Evolutionary conservation across 2,113 vertebrate species (phyloP), one percentile per base, ranked within the genome.

Genomic region (Chionomys nivalis): DNA sequence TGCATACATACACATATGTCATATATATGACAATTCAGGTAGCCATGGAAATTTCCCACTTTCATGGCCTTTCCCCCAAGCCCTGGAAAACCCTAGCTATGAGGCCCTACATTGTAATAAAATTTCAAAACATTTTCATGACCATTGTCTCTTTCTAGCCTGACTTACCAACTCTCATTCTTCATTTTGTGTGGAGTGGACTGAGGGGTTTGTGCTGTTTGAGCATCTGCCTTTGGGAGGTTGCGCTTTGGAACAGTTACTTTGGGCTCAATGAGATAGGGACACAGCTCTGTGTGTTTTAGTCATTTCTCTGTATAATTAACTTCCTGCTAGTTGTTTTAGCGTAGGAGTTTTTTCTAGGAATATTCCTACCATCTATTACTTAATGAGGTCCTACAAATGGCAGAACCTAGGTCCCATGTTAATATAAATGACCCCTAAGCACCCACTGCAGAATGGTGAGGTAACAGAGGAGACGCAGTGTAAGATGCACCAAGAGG

Each of bases 361-460:
- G 73, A 19, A 55, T n/a, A 81, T 13, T 73, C 33, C 65, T 2
- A 3, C 63, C 12, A 2, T 26, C 3, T 8, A 1, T 19, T 42
- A 13, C 55, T 19, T 68, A 7, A 47, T 9, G 5, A 8, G 36
- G 4, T 11, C 19, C 7, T 7, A 0, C 42, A 49, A 49, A 14
- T 0, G 0, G 0, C 11, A 58, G 49, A 8, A 31, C 19, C n/a
- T 3, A 2, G 52, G 44, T 21, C 77, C 7, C 11, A 1, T 1
- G 19, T 52, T 47, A 26, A 52, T 7, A 24, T 1, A 16, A 90
- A 49, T 1, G 33, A 39, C 1, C 23, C 26, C n/a, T 4, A 1
- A 28, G 28, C 14, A 9, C 2, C 24, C 42, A 19, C 5, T 0
- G 24, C 13, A 23, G 75, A 47, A 65, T 78, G 19, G 31, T 0